phyloP scores from a whole-genome alignment of 2,797 vertebrate species.

The Acrossocheilus fasciatus region DNA sequence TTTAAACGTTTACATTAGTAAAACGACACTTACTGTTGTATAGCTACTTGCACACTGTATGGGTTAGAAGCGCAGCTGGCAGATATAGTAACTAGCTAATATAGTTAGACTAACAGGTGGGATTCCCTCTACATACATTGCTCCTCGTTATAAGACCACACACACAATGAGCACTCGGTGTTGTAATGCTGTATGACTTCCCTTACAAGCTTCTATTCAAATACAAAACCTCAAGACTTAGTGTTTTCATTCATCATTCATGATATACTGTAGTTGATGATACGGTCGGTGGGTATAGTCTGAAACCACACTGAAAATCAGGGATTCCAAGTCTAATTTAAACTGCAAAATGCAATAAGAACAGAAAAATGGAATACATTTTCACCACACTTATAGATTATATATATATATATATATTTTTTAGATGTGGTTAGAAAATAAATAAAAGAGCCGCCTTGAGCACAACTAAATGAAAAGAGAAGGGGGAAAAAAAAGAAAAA shows the following conservation, averaged over 20 bases:
- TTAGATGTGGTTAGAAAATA: too few relatives aligned
- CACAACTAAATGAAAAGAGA: neutral
- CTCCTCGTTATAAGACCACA: conserved; percentile 57
- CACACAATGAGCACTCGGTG: conserved; percentile 48
- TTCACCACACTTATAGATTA: neutral
- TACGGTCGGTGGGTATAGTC: neutral
- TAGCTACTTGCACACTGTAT: neutral
- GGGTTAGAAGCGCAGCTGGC: neutral
- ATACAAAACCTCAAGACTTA: neutral
- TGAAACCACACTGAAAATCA: neutral
- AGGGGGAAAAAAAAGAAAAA: neutral
- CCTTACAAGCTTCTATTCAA: neutral
- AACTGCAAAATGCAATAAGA: neutral
- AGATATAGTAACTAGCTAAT: conserved; percentile 22
- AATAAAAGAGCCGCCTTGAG: neutral
- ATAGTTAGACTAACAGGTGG: conserved; percentile 33
- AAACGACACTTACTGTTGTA: neutral
- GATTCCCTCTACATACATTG: neutral
- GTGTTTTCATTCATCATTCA: neutral
- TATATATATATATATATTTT: too few relatives aligned
- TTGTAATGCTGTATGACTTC: neutral
- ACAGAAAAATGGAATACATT: neutral
- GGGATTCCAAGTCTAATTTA: neutral
- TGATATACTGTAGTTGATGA: neutral
- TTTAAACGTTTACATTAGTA: neutral